Base-by-base conservation (phyloP, 2,113 vertebrate genomes). In the Lepus europaeus region DNA sequence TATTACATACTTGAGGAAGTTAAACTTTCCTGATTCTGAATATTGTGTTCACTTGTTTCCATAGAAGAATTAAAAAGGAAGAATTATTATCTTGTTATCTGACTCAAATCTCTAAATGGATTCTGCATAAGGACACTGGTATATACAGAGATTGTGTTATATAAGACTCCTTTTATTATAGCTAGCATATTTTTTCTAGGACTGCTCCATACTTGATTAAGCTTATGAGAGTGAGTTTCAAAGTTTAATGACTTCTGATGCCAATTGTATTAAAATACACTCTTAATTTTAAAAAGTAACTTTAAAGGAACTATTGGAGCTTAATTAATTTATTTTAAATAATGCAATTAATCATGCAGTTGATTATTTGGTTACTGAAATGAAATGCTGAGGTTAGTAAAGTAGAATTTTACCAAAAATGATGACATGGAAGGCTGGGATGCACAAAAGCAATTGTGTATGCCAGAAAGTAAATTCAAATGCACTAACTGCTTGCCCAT, bases 331-430 rank as follows among this genome's bases (percentile, higher is more conserved):
- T 89, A 49, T 89, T 93, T 78, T 70, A 79, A 36, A 56, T 10
- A 86, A 87, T 45, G 3, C 9, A 87, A 29, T 39, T 94, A 90
- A 53, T 53, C 88, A 68, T 74, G 20, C 23, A 29, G 31, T 17
- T 93, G 31, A 95, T 91, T 95, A 91, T 84, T 95, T 63, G 39
- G 8, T 86, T 80, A 89, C 80, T 73, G 79, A 78, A 77, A 39
- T 92, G 11, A 84, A 83, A 53, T 83, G 3, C 53, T 95, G 12
- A 77, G 22, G n/a, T 89, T 87, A 56, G 36, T n/a, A 87, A 61
- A 87, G 23, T 56, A 59, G 3, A 87, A 5, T 5, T 86, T 79
- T 83, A 68, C 19, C 93, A 70, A 95, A 93, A 91, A 85, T 73
- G 89, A 73, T 69, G 73, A 25, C 14, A 31, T 63, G 16, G 0